Evolutionary conservation across 1,140 invertebrate genomes (phyloP).

Genomic region (Ceratitis capitata): DNA sequence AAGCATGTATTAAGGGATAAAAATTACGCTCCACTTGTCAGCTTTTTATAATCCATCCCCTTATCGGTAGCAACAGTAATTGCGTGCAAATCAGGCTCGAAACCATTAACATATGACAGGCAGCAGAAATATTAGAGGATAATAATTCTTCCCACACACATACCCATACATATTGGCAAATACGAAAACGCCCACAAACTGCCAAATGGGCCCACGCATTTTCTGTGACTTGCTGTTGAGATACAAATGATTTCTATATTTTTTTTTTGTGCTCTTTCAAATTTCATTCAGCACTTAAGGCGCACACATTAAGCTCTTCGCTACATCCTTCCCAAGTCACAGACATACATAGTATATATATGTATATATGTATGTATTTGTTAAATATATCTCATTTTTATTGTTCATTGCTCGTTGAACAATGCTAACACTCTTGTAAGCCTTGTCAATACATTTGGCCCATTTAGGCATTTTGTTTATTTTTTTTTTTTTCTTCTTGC

Average conservation of each 20-base stretch:
- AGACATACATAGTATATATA: not conserved
- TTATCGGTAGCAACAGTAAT: not conserved
- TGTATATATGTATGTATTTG: not conserved
- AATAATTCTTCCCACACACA: not conserved
- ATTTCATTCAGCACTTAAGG: not conserved
- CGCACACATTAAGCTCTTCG: not conserved
- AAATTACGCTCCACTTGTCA: not conserved
- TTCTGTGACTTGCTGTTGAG: not conserved
- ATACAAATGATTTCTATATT: too few species aligned
- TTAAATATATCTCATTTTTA: not conserved
- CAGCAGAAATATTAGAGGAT: not conserved
- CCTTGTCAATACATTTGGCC: not conserved
- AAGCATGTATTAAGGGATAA: not conserved
- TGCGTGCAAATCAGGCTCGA: not conserved
- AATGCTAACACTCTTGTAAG: not conserved
- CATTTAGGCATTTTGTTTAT: too few species aligned
- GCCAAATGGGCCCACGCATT: not conserved
- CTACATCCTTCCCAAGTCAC: not conserved
- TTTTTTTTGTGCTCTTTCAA: too few species aligned
- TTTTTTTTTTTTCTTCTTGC: too few species aligned
- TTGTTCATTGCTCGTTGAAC: not conserved
- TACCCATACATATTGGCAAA: not conserved
- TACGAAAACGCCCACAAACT: not conserved
- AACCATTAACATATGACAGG: not conserved
- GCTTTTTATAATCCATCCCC: not conserved